Evolutionary conservation across 2,797 vertebrate species (phyloP).

Genomic region (Coreius guichenoti): DNA sequence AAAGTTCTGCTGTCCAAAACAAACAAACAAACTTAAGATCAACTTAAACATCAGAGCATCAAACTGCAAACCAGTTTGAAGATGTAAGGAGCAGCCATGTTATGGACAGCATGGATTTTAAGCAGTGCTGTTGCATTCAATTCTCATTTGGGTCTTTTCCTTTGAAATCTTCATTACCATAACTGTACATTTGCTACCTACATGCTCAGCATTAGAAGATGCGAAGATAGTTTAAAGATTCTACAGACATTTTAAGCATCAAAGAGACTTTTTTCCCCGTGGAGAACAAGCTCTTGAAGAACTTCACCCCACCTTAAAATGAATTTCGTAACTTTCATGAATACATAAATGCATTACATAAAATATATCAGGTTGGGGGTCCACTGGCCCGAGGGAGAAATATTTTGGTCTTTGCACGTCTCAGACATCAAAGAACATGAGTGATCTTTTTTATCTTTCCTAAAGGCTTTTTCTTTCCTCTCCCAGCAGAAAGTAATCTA

Average conservation of each 20-base stretch:
- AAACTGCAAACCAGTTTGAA: not conserved
- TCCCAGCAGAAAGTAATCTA: conserved; percentile 14
- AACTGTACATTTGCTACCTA: conserved; percentile 10
- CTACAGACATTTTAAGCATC: not conserved
- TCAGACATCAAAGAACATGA: conserved; percentile 33
- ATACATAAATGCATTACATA: conserved; percentile 4
- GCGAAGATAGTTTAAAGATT: conserved; percentile 10
- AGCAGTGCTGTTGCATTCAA: not conserved
- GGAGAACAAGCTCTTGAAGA: conserved; percentile 5
- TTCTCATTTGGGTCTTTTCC: not conserved
- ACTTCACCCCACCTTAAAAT: not conserved
- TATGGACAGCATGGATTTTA: not conserved
- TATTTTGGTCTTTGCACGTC: conserved; percentile 1
- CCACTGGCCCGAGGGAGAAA: conserved; percentile 13
- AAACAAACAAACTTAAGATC: not conserved
- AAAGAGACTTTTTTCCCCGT: conserved; percentile 8
- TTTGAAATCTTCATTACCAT: conserved; percentile 18
- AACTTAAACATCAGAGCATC: not conserved
- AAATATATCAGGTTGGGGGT: conserved; percentile 17
- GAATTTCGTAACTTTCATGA: conserved; percentile 21
- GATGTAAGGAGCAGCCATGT: not conserved
- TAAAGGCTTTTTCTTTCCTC: conserved; percentile 23
- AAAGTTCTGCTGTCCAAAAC: conserved; percentile 1
- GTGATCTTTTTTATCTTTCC: conserved; percentile 6
- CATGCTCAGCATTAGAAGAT: conserved; percentile 22